Evolutionary conservation across 2,888 invertebrate genomes (phyloP).

Genomic region (Odontocolon sp.): DNA sequence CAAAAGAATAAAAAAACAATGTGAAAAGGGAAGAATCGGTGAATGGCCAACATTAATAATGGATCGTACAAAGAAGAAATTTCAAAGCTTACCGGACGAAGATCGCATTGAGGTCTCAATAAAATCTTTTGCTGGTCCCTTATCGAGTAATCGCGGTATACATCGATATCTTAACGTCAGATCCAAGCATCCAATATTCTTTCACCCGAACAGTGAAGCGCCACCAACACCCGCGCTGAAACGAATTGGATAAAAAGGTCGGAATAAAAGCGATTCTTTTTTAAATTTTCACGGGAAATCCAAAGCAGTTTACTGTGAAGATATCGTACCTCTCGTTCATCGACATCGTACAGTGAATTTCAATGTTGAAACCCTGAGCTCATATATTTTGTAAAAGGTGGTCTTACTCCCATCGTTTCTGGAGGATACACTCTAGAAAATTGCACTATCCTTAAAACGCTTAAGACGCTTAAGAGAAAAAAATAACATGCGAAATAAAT

Average conservation of each 20-base stretch:
- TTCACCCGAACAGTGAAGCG: background rate
- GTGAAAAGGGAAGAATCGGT: conserved; percentile 18
- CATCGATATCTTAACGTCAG: conserved; percentile 10
- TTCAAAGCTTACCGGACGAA: conserved; percentile 18
- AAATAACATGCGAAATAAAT: too few species aligned
- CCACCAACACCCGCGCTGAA: background rate
- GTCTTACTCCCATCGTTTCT: background rate
- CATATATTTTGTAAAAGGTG: conserved; percentile 31
- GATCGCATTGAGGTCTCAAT: conserved; percentile 18
- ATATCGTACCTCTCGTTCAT: conserved; percentile 23
- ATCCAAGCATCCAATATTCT: conserved; percentile 31
- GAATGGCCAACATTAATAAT: conserved; percentile 42
- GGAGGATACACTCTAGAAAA: conserved; percentile 35
- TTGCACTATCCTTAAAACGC: conserved; percentile 13
- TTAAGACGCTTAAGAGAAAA: too few species aligned
- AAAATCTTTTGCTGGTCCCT: conserved; percentile 9
- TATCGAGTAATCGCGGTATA: background rate
- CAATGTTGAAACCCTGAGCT: conserved; percentile 18
- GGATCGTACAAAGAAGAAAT: conserved; percentile 20
- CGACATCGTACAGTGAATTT: conserved; percentile 44
- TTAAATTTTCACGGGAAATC: conserved; percentile 29
- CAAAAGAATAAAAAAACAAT: background rate
- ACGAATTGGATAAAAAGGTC: too few species aligned
- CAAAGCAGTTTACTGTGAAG: background rate
- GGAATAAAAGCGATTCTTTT: conserved; percentile 10